These are phyloP conservation scores for Keiferia lycopersicella DNA, from an alignment of 2,888 invertebrate genomes.

Conservation along the genomic window DNA sequence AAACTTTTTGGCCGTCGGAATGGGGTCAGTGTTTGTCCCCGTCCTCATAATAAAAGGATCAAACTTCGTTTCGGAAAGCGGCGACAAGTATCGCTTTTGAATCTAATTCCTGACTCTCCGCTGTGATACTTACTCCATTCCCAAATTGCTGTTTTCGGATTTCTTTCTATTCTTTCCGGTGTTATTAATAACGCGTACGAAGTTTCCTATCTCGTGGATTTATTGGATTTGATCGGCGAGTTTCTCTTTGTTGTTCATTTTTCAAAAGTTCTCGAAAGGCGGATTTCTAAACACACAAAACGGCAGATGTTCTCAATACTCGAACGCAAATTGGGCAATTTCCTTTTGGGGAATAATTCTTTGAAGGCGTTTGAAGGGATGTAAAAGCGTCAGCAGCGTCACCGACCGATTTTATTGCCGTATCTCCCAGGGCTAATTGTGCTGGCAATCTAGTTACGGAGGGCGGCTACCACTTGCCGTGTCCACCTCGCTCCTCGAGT, in stretches of 20 bases:
- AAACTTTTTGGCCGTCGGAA: slow-evolving; percentile 17
- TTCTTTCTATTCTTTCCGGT: slow-evolving; percentile 33
- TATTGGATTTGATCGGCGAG: background rate
- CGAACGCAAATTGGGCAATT: slow-evolving; percentile 22
- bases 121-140: slow-evolving; percentile 27
- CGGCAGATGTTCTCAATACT: slow-evolving; percentile 14
- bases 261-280: background rate
- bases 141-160: slow-evolving; percentile 30
- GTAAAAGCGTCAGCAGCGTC: slow-evolving; percentile 21
- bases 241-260: slow-evolving; percentile 3
- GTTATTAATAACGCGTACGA: background rate
- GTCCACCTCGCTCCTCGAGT: slow-evolving; percentile 45
- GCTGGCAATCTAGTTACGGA: slow-evolving; percentile 61
- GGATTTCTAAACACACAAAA: background rate
- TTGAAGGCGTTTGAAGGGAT: slow-evolving; percentile 14
- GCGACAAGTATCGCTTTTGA: slow-evolving; percentile 57
- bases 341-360: slow-evolving; percentile 11
- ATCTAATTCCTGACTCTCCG: slow-evolving; percentile 56
- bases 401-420: slow-evolving; percentile 26
- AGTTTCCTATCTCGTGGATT: slow-evolving; percentile 15
- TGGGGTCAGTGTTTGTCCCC: slow-evolving; percentile 36
- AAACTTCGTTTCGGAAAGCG: slow-evolving; percentile 59
- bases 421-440: slow-evolving; percentile 57
- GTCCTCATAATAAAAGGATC: slow-evolving; percentile 48
- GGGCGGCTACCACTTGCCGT: slow-evolving; percentile 38